Percentiles rank a stretch among this genome's conserved stretches.
These are phyloP conservation scores for Enteromius thamalakanensis DNA, from an alignment of 2,797 vertebrate species.

Conservation along the genomic window DNA sequence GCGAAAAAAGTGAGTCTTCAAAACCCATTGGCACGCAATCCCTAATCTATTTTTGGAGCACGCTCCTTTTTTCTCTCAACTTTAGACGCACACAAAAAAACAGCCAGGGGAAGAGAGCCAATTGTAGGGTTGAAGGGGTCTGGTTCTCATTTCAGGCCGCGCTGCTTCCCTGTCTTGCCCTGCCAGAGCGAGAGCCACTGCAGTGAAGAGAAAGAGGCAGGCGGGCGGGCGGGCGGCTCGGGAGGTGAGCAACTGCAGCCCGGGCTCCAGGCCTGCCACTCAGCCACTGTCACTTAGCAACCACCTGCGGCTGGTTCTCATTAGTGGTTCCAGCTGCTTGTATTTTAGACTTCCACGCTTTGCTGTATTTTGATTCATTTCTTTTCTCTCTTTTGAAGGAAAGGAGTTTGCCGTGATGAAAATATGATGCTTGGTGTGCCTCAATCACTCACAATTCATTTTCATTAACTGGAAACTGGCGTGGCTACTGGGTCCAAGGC, in stretches of 20 bases:
- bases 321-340: constrained; percentile 77
- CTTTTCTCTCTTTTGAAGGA: constrained; percentile 62
- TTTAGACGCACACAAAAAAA: constrained; percentile 68
- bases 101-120: constrained; percentile 78
- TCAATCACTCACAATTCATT: constrained; percentile 66
- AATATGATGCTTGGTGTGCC: constrained; percentile 62
- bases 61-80: constrained; percentile 72
- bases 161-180: constrained; percentile 75
- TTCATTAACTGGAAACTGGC: constrained; percentile 62
- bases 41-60: constrained; percentile 84
- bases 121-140: constrained; percentile 79
- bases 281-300: constrained; percentile 80
- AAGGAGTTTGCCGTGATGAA: constrained; percentile 67
- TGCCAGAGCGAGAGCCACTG: constrained; percentile 77
- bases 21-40: constrained; percentile 83
- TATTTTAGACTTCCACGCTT: constrained; percentile 65
- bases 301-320: constrained; percentile 75
- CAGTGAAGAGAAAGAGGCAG: constrained; percentile 58
- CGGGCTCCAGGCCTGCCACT: constrained; percentile 74
- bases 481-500: constrained; percentile 36
- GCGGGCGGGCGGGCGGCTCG: constrained; percentile 8
- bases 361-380: constrained; percentile 76
- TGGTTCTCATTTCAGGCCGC: constrained; percentile 83
- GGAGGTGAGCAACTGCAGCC: constrained; percentile 62
- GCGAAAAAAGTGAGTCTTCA: constrained; percentile 76